phyloP scores from a whole-genome alignment of 2,888 invertebrate genomes.

The Pandemis corylana region DNA sequence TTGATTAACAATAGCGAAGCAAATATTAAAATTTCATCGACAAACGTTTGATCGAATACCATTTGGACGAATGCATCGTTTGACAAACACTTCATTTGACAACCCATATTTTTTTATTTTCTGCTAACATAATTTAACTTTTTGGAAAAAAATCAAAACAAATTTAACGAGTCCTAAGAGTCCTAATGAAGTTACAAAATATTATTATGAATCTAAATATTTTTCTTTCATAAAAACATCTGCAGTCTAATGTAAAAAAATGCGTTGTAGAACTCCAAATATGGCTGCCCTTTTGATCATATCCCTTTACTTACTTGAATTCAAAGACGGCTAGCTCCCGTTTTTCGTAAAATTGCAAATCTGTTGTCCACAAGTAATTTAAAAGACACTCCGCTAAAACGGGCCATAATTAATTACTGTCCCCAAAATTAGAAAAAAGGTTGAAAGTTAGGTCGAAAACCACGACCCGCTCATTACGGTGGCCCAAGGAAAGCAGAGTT shows the following conservation, averaged over 20 bases:
- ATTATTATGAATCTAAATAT: too few species aligned
- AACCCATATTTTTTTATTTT: too few species aligned
- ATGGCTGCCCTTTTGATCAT: neutral
- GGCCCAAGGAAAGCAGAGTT: constrained; percentile 38
- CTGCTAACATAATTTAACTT: too few species aligned
- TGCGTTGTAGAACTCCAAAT: neutral
- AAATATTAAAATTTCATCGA: too few species aligned
- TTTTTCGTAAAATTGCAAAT: constrained; percentile 19
- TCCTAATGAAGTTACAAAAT: too few species aligned
- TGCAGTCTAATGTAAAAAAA: neutral
- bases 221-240: too few species aligned
- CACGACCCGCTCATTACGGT: constrained; percentile 38
- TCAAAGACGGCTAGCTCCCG: constrained; percentile 1
- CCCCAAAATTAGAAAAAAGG: constrained; percentile 38
- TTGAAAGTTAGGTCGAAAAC: constrained; percentile 36
- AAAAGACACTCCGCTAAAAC: constrained; percentile 34
- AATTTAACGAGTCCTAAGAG: too few species aligned
- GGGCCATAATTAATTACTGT: constrained; percentile 35
- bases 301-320: neutral
- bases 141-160: too few species aligned
- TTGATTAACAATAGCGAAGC: too few species aligned
- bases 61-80: too few species aligned
- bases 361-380: constrained; percentile 40
- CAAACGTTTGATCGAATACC: too few species aligned
- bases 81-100: too few species aligned